Base-by-base conservation (phyloP, 1,140 invertebrate genomes). In the Rhyacophila brunnea region DNA sequence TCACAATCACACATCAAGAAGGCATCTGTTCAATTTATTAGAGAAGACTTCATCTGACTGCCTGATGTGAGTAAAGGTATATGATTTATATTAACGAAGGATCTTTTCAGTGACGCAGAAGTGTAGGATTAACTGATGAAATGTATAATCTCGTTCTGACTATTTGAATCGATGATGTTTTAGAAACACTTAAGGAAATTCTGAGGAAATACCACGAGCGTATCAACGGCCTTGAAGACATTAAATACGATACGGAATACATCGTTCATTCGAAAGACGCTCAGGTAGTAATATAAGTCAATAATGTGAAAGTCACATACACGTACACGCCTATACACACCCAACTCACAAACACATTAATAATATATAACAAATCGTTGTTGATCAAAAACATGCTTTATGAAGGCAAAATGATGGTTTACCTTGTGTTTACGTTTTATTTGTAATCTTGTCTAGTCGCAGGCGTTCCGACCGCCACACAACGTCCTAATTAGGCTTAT, bases 161-260 rank as follows among this genome's bases (percentile, higher is more conserved):
- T 40, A 38, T 51, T 60, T 60, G 62, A 53, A 57, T 58, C 53
- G 43, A 52, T 46, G 72, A 69, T 64, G 74, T 77, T 79, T 73
- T 81, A 89, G 86, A 88, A 74, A 74, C 78, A 76, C 70, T 97
- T 76, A 87, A 87, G 81, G 86, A 86, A 75, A 85, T 94, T 78
- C 87, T 90, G 82, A 86, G 85, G 81, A 84, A 87, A 68, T 92
- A 97, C 84, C 87, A 98, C 82, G 85, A 85, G 72, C 89, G 91
- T 83, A 92, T 98, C 80, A 75, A 73, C 72, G 75, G 82, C 68
- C 86, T 99, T 82, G 96, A 99, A 84, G 91, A 93, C 74, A 84
- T 90, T 79, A 98, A 98, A 84, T 99, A 93, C 84, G 96, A 99
- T 87, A 85, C 98, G 85, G 96, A 99, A 84, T 92, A 93, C 84